Evolutionary conservation across 1,140 invertebrate species (phyloP).

Genomic region (Drosophila azteca): DNA sequence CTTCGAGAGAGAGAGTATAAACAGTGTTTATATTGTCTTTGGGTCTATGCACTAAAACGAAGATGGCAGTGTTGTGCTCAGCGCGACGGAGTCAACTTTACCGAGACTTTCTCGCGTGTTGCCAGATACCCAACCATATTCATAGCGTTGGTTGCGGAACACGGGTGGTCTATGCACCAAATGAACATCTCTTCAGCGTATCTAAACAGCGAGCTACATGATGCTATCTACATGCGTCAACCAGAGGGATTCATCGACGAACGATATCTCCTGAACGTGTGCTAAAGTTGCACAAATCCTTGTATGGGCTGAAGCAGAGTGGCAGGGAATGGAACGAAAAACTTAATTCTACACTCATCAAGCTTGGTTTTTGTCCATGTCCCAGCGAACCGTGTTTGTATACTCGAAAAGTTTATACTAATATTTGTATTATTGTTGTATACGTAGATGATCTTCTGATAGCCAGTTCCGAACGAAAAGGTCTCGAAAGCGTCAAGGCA

Average conservation of each 20-base stretch:
- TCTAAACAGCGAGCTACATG: conserved; percentile 72
- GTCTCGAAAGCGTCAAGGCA: too few species aligned
- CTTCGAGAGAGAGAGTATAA: neutral
- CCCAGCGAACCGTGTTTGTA: conserved; percentile 17
- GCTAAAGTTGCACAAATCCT: conserved; percentile 4
- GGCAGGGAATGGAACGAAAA: conserved; percentile 11
- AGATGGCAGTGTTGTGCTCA: neutral
- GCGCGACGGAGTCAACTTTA: neutral
- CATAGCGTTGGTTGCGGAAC: conserved; percentile 6
- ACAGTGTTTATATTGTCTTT: too few species aligned
- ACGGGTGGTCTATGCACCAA: conserved; percentile 40
- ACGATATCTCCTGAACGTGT: conserved; percentile 23
- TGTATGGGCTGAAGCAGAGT: conserved; percentile 9
- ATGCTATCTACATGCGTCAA: conserved; percentile 81
- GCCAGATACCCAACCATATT: neutral
- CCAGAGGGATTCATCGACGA: conserved; percentile 56
- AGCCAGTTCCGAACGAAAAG: neutral
- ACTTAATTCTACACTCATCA: neutral
- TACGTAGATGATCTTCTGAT: conserved; percentile 14
- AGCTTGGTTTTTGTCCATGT: neutral
- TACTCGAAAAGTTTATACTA: neutral
- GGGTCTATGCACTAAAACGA: neutral
- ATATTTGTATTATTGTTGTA: conserved; percentile 10
- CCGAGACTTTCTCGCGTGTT: too few species aligned
- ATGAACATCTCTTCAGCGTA: conserved; percentile 84